Percentiles rank a stretch among this genome's conserved stretches.
Evolutionary conservation across 2,113 vertebrate genomes (phyloP).

Genomic region (Alligator mississippiensis): DNA sequence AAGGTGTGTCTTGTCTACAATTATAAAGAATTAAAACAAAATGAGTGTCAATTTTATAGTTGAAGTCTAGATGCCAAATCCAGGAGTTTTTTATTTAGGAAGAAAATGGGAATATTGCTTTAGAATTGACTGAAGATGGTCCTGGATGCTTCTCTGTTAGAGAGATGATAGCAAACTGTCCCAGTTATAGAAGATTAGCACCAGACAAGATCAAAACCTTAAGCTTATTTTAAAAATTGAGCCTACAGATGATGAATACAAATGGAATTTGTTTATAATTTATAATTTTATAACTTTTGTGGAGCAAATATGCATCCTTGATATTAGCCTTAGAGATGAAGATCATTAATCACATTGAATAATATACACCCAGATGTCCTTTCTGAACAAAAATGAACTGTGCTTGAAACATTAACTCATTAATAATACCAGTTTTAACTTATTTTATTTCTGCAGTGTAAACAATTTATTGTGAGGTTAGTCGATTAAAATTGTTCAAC

Average conservation of each 20-base stretch:
- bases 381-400: background rate
- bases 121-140: background rate
- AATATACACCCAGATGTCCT: background rate
- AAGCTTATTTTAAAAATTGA: background rate
- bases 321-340: too few species aligned
- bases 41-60: background rate
- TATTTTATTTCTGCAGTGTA: background rate
- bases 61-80: background rate
- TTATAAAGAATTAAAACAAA: background rate
- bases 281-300: too few species aligned
- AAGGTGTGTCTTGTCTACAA: background rate
- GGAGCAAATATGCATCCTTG: too few species aligned
- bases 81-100: background rate
- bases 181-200: background rate
- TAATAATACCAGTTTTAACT: background rate
- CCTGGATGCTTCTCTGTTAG: background rate
- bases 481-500: background rate
- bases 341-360: slow-evolving; percentile 3
- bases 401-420: background rate
- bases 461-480: background rate
- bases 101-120: background rate
- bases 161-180: background rate
- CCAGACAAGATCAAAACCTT: background rate
- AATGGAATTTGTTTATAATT: background rate
- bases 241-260: background rate